phyloP scores from a whole-genome alignment of 2,888 invertebrate species.

The Leptothorax acervorum region DNA sequence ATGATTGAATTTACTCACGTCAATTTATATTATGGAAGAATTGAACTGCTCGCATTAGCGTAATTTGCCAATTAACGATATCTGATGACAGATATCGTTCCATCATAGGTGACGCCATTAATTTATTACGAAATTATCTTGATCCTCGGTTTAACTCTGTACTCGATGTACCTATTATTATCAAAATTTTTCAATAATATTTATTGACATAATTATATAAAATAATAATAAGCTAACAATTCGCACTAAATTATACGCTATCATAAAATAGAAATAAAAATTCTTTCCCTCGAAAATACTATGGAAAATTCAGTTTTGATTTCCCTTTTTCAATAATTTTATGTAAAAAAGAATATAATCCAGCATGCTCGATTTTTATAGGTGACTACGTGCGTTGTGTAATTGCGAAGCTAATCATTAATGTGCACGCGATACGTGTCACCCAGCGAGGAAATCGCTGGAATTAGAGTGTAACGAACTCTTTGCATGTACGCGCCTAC shows the following conservation, averaged over 20 bases:
- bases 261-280: neutral
- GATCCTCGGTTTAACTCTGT: neutral
- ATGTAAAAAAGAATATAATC: neutral
- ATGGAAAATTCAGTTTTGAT: neutral
- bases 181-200: neutral
- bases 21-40: neutral
- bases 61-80: neutral
- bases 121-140: slow-evolving; percentile 1
- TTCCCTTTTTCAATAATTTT: neutral
- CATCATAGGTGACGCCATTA: neutral
- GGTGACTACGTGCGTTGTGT: neutral
- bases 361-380: neutral
- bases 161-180: neutral
- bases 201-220: neutral
- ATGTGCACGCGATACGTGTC: slow-evolving; percentile 61
- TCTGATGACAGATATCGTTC: slow-evolving; percentile 3
- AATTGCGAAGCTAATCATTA: slow-evolving; percentile 59
- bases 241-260: neutral
- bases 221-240: neutral
- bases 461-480: slow-evolving; percentile 54
- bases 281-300: neutral
- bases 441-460: neutral
- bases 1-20: neutral
- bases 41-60: neutral
- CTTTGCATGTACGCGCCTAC: slow-evolving; percentile 20